These are phyloP conservation scores for Chiridota heheva DNA, from an alignment of 35 echinoderm and acorn worm genomes.

Conservation along the genomic window DNA sequence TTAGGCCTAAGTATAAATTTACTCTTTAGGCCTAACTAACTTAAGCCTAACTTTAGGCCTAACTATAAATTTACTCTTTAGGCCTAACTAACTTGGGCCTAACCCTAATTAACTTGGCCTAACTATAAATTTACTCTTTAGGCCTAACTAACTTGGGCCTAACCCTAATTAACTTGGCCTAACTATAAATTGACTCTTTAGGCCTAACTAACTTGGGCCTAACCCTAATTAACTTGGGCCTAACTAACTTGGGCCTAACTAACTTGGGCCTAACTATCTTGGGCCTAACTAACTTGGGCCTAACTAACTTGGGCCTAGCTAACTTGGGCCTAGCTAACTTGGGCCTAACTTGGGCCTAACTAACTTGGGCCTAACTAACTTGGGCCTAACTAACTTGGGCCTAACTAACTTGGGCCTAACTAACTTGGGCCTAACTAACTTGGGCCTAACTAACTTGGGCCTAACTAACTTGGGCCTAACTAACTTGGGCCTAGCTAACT, in stretches of 20 bases:
- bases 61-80: background rate
- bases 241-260: background rate
- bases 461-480: background rate
- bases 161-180: background rate
- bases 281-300: background rate
- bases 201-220: background rate
- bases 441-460: background rate
- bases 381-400: background rate
- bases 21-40: background rate
- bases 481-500: too few species aligned
- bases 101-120: background rate
- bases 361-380: background rate
- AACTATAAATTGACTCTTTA: background rate
- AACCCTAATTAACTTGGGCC: background rate
- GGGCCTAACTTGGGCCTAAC: background rate
- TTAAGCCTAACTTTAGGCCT: background rate
- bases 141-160: constrained; percentile 4
- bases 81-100: background rate
- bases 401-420: background rate
- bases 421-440: background rate
- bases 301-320: too few species aligned
- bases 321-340: too few species aligned
- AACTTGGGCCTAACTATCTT: background rate
- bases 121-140: too few species aligned
- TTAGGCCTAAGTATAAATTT: background rate